Conservation (phyloP, 1,140 invertebrate genomes). For the Liolophura sinensis region DNA sequence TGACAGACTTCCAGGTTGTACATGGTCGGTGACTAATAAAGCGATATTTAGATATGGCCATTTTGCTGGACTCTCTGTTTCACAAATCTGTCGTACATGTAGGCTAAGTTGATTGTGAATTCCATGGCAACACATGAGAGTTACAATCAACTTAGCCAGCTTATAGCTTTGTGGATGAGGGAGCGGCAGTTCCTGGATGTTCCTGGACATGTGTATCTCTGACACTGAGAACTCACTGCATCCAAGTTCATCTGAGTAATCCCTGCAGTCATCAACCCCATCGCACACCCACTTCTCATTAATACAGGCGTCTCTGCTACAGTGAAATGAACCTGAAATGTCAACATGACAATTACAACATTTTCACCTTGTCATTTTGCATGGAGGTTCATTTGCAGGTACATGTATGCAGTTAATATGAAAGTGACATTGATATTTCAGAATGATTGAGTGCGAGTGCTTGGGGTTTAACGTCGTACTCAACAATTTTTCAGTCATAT, state of each 20-base stretch:
- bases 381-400: neutral
- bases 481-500: neutral
- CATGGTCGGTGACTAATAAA: no score
- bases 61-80: neutral
- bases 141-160: neutral
- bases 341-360: constrained; percentile 3
- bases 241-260: constrained; percentile 49
- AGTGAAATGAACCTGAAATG: constrained; percentile 34
- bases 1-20: no score
- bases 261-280: constrained; percentile 49
- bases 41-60: neutral
- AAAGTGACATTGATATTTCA: no score
- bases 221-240: constrained; percentile 27
- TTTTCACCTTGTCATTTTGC: neutral
- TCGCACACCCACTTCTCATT: constrained; percentile 43
- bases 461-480: neutral
- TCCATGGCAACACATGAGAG: neutral
- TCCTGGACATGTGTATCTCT: constrained; percentile 62
- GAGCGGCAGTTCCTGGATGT: neutral
- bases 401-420: no score
- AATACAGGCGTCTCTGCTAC: constrained; percentile 44
- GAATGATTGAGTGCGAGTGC: no score
- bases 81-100: neutral
- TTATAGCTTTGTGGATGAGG: no score
- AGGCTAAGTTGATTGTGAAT: neutral